Base-by-base conservation (phyloP, 2,888 invertebrate species). In the Cephus pygmeus region DNA sequence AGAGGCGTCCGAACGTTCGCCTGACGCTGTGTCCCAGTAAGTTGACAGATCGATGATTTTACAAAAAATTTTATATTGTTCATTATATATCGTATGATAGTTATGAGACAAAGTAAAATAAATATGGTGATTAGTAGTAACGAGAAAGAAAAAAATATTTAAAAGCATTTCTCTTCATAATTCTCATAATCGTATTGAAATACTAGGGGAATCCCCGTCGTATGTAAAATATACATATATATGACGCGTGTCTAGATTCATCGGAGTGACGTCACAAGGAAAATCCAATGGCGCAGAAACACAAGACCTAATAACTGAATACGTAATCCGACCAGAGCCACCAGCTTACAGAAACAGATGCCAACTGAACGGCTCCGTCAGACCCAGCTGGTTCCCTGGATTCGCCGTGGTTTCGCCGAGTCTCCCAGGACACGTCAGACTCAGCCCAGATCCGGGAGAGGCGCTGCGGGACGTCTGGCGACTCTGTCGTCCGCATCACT, bases 401-500 rank as follows among this genome's bases (percentile, higher is more conserved):
- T 83, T 82, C 75, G 74, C 73, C 12, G 69, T 81, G 68, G 81
- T 80, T 34, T 81, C 82, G 33, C 78, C 83, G 11, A 31, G 79
- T 36, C 75, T 83, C 77, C 83, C 82, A 12, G 82, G 83, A 80
- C 83, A 79, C 83, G 82, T 84, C 69, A 80, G 79, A 78, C 81
- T 81, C 73, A 85, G 83, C 77, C 77, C 80, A 75, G 85, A 85
- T 80, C 83, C 83, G 35, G 79, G 82, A 15, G 83, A 83, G 69
- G 82, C 80, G 31, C 77, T 83, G 73, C 79, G 81, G 15, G 84
- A 84, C 34, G 83, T 80, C 15, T 81, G 85, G 83, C 76, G 81
- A 31, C 83, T 87, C 75, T 83, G 85, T 79, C 81, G 81, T 83
- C 85, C 87, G 36, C 84, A 83, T 80, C 80, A 84, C 81, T 85